These are phyloP conservation scores for Myotis brandtii DNA, from an alignment of 2,113 vertebrate species.

Conservation along the genomic window DNA sequence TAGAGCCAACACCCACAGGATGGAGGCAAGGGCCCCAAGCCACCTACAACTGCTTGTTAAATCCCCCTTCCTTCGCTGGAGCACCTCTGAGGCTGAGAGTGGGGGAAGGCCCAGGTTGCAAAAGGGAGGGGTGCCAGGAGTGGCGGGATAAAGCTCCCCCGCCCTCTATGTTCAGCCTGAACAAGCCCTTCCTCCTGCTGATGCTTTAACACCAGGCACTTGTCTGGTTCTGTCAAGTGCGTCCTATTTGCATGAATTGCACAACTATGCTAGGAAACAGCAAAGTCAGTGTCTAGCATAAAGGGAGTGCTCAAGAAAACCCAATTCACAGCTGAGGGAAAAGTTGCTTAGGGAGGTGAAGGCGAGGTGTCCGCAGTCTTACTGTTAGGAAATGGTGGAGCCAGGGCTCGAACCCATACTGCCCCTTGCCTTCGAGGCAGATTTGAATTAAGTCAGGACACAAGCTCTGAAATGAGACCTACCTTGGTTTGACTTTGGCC, in stretches of 20 bases:
- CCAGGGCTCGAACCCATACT: background rate
- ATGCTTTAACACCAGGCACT: background rate
- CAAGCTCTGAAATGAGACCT: background rate
- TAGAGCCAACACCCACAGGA: background rate
- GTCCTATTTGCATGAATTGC: background rate
- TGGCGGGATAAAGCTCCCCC: background rate
- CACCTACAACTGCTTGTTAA: background rate
- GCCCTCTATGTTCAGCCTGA: too few relatives aligned
- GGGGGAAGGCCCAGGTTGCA: rapidly evolving
- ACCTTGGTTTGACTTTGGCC: background rate
- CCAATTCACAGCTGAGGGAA: background rate
- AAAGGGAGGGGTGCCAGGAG: too few relatives aligned
- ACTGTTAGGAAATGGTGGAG: background rate
- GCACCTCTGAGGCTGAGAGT: rapidly evolving
- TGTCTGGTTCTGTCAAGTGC: background rate
- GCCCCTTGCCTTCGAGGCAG: background rate
- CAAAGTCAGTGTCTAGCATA: background rate
- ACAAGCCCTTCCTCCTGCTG: background rate
- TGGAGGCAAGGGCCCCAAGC: background rate
- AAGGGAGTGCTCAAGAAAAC: background rate
- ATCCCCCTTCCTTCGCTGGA: background rate
- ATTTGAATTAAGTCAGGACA: background rate
- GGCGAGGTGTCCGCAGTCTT: background rate
- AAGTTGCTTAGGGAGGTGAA: background rate
- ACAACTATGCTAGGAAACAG: background rate